Percentiles rank a stretch among this genome's conserved stretches.
These are phyloP conservation scores for Lacerta agilis DNA, from an alignment of 2,797 vertebrate species.

Conservation along the genomic window DNA sequence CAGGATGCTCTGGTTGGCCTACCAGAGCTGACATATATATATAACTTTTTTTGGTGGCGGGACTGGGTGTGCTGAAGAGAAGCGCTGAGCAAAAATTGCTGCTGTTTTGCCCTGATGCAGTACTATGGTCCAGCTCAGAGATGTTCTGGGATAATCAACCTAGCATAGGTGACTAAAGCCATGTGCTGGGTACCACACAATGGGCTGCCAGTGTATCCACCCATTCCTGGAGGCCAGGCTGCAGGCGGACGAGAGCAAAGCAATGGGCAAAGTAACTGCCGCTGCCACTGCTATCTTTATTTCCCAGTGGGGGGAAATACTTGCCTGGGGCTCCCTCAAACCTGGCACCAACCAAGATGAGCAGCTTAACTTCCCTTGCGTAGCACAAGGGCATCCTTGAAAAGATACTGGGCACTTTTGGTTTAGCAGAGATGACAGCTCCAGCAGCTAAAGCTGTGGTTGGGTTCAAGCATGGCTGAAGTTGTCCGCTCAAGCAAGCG, in stretches of 20 bases:
- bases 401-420: neutral
- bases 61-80: neutral
- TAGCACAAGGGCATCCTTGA: neutral
- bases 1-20: neutral
- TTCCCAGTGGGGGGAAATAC: no score
- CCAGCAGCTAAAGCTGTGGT: neutral
- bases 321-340: neutral
- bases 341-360: neutral
- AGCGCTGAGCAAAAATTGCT: neutral
- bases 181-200: neutral
- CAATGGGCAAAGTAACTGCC: neutral
- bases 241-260: neutral
- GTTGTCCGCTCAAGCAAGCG: neutral
- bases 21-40: neutral
- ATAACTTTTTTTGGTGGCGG: no score
- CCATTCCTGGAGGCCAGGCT: neutral
- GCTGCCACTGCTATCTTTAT: neutral
- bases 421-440: neutral
- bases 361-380: neutral
- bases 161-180: neutral
- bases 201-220: neutral
- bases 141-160: neutral
- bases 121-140: neutral
- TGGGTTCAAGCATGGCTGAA: neutral
- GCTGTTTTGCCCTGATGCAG: neutral